phyloP scores from a whole-genome alignment of 1,140 invertebrate genomes.

The Drosophila oshimai region DNA sequence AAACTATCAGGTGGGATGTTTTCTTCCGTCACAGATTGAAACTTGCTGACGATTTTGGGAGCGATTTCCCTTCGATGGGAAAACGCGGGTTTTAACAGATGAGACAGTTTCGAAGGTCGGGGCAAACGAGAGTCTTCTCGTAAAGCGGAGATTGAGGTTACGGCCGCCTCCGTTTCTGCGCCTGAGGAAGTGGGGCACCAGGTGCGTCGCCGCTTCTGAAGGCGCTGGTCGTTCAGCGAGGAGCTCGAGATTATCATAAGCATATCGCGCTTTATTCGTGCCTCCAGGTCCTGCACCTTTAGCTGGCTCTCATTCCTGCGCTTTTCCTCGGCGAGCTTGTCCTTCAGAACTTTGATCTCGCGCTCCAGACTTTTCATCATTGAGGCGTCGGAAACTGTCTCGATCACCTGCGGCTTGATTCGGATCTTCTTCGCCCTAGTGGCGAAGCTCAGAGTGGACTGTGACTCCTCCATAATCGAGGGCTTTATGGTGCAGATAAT shows the following conservation, averaged over 20 bases:
- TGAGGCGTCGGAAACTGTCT: constrained; percentile 86
- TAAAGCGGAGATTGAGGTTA: not conserved
- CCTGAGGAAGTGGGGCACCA: constrained; percentile 38
- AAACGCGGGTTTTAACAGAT: constrained; percentile 35
- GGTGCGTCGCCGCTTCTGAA: constrained; percentile 49
- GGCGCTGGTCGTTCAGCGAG: constrained; percentile 28
- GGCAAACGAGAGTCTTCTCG: not conserved
- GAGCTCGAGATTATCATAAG: constrained; percentile 52
- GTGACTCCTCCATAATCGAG: constrained; percentile 88
- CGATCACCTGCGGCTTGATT: constrained; percentile 89
- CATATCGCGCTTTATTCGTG: constrained; percentile 35
- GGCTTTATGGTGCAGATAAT: constrained; percentile 93
- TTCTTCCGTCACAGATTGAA: not conserved
- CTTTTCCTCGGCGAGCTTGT: constrained; percentile 83
- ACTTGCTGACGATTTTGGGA: constrained; percentile 18
- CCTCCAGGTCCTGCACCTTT: constrained; percentile 40
- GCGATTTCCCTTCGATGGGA: not conserved
- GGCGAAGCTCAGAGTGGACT: constrained; percentile 89
- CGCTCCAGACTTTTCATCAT: constrained; percentile 85
- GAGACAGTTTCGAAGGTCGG: not conserved
- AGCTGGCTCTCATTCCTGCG: constrained; percentile 53
- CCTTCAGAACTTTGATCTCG: constrained; percentile 82
- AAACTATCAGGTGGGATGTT: not conserved
- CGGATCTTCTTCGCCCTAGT: constrained; percentile 87
- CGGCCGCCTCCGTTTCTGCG: not conserved